phyloP scores from a whole-genome alignment of 2,113 vertebrate genomes.

The Xenotilapia flavipinnis region DNA sequence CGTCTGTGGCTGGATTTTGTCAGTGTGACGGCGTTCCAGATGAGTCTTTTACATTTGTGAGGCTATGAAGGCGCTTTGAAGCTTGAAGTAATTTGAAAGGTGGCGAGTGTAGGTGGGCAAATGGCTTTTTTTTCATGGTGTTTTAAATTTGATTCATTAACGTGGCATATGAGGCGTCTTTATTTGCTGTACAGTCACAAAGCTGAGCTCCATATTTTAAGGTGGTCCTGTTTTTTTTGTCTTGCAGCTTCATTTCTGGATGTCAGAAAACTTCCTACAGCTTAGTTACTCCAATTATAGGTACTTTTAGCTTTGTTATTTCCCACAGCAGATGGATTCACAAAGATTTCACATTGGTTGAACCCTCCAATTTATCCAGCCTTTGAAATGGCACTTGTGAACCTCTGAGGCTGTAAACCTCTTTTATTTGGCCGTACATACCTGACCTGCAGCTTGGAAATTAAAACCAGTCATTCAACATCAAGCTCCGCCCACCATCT shows the following conservation, averaged over 20 bases:
- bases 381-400: neutral
- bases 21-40: neutral
- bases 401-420: neutral
- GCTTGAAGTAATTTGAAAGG: neutral
- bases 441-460: neutral
- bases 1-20: neutral
- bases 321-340: neutral
- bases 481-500: neutral
- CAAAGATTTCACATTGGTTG: neutral
- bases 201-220: neutral
- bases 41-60: neutral
- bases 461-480: neutral
- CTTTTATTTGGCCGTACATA: neutral
- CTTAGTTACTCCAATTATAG: neutral
- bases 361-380: neutral
- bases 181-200: neutral
- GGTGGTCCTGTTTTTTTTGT: neutral
- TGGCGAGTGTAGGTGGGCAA: fast-evolving
- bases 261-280: neutral
- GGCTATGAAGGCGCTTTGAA: neutral
- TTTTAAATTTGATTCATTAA: neutral
- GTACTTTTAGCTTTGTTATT: neutral
- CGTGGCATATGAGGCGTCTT: neutral
- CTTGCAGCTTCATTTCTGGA: neutral
- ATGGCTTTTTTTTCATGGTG: fast-evolving